Conservation (phyloP, 2,113 vertebrate genomes). For the Pholis gunnellus region DNA sequence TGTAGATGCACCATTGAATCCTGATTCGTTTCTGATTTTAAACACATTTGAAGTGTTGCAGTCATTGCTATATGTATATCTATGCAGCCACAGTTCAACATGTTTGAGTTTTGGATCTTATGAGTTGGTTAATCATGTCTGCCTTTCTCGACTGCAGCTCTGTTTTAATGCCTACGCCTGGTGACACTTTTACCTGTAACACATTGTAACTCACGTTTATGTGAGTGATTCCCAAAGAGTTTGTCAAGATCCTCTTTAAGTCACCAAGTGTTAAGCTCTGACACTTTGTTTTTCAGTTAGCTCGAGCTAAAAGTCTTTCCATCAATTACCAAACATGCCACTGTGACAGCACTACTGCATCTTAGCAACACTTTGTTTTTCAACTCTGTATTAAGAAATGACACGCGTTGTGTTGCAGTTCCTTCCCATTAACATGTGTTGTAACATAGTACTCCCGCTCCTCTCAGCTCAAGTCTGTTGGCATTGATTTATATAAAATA, state of each 20-base stretch:
- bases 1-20: neutral
- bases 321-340: slow-evolving; percentile 26
- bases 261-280: neutral
- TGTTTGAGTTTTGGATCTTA: neutral
- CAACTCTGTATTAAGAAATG: neutral
- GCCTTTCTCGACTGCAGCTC: neutral
- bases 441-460: neutral
- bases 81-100: neutral
- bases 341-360: neutral
- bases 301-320: slow-evolving; percentile 37
- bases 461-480: neutral
- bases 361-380: neutral
- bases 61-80: neutral
- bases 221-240: slow-evolving; percentile 3
- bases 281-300: slow-evolving; percentile 31
- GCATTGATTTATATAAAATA: neutral
- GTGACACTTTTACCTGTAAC: slow-evolving; percentile 23
- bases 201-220: slow-evolving; percentile 30
- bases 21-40: neutral
- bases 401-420: neutral
- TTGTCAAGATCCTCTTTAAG: neutral
- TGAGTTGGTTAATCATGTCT: neutral
- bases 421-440: neutral
- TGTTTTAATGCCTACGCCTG: neutral
- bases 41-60: neutral